A percentile compares a stretch with the other conserved stretches of the same genome.
These are phyloP conservation scores for Electrona antarctica DNA, from an alignment of 2,113 vertebrate species.

Conservation along the genomic window DNA sequence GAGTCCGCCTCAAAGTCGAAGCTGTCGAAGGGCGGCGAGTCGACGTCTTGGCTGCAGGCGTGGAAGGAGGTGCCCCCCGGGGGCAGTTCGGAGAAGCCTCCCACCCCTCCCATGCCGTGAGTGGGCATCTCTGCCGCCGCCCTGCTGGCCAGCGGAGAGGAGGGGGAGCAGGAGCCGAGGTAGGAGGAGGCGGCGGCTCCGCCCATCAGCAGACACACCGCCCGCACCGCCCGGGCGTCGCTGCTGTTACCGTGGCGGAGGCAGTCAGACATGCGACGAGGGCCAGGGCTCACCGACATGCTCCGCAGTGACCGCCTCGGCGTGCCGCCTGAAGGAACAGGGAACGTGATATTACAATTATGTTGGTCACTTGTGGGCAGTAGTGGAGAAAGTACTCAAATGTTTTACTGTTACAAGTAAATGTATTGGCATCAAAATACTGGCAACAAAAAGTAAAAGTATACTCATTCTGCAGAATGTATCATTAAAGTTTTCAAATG, in stretches of 20 bases:
- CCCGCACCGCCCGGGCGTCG: constrained; percentile 79
- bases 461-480: too few species aligned
- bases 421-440: too few species aligned
- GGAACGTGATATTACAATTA: too few species aligned
- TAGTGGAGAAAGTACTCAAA: too few species aligned
- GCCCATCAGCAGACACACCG: constrained; percentile 84
- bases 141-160: constrained; percentile 55
- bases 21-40: constrained; percentile 79
- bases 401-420: too few species aligned
- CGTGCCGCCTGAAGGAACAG: constrained; percentile 30
- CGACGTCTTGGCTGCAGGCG: constrained; percentile 72
- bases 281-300: constrained; percentile 47
- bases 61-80: constrained; percentile 69
- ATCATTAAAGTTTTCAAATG: too few species aligned
- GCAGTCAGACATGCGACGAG: constrained; percentile 75
- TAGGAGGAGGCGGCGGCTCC: constrained; percentile 82
- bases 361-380: too few species aligned
- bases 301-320: constrained; percentile 46
- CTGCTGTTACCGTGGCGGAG: constrained; percentile 84
- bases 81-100: constrained; percentile 74
- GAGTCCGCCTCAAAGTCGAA: constrained; percentile 84
- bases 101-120: constrained; percentile 44
- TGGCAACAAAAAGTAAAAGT: too few species aligned
- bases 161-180: constrained; percentile 75
- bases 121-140: constrained; percentile 51